A percentile compares a stretch with the other conserved stretches of the same genome.
phyloP scores from a whole-genome alignment of 2,113 vertebrate species.

The Rhabdomys dilectus region DNA sequence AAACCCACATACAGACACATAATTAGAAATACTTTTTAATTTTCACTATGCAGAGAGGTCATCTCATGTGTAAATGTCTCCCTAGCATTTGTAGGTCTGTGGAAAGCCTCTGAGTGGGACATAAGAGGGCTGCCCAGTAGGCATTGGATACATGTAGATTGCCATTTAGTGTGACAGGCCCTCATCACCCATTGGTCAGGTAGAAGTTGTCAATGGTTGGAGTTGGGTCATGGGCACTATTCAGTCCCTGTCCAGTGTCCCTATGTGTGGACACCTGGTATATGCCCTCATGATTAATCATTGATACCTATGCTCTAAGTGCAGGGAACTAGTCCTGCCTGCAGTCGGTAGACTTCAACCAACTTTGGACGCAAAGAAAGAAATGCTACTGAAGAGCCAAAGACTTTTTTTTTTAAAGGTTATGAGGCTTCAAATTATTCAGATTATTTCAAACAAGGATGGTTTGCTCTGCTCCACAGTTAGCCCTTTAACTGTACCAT shows the following conservation, averaged over 20 bases:
- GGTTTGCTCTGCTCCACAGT: constrained; percentile 78
- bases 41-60: background rate
- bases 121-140: background rate
- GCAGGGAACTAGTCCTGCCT: background rate
- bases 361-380: background rate
- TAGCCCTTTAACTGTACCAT: constrained; percentile 81
- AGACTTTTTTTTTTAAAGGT: background rate
- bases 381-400: constrained; percentile 16
- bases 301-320: background rate
- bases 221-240: background rate
- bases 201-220: background rate
- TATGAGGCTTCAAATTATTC: constrained; percentile 20
- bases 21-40: background rate
- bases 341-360: constrained; percentile 1
- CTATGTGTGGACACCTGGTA: background rate
- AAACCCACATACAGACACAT: background rate
- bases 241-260: background rate
- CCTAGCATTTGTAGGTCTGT: background rate
- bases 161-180: background rate
- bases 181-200: background rate
- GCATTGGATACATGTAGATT: background rate
- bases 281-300: constrained; percentile 35
- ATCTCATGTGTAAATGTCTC: background rate
- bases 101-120: background rate
- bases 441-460: background rate